These are phyloP conservation scores for Alviniconcha marisindica DNA, from an alignment of 1,140 invertebrate genomes.

Conservation along the genomic window DNA sequence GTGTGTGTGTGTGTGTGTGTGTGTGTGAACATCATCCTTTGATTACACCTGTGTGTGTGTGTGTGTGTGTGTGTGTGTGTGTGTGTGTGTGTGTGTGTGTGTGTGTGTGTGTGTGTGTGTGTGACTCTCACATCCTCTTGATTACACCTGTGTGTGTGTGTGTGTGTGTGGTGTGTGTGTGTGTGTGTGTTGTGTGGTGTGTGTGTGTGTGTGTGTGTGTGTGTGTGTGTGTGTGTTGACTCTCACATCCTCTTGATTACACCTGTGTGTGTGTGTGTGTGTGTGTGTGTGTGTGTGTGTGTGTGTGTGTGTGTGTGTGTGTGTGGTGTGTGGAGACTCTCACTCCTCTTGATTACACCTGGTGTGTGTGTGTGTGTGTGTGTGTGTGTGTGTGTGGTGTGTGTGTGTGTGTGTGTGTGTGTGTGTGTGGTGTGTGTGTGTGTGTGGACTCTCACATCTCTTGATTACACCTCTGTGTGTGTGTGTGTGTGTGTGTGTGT, in stretches of 20 bases:
- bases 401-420: conserved; percentile 24
- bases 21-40: neutral
- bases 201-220: neutral
- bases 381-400: conserved; percentile 34
- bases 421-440: no score
- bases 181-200: no score
- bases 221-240: neutral
- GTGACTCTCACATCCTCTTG: neutral
- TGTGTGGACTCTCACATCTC: no score
- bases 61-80: conserved; percentile 29
- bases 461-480: no score
- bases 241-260: neutral
- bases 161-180: neutral
- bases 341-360: neutral
- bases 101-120: conserved; percentile 17
- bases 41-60: conserved; percentile 19
- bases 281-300: neutral
- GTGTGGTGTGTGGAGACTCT: neutral
- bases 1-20: neutral
- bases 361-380: conserved; percentile 28
- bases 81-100: conserved; percentile 35
- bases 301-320: neutral
- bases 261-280: conserved; percentile 7
- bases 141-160: neutral
- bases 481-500: neutral